These are phyloP conservation scores for Greenwoodochromis staneri DNA, from an alignment of 2,113 vertebrate genomes.

Conservation along the genomic window DNA sequence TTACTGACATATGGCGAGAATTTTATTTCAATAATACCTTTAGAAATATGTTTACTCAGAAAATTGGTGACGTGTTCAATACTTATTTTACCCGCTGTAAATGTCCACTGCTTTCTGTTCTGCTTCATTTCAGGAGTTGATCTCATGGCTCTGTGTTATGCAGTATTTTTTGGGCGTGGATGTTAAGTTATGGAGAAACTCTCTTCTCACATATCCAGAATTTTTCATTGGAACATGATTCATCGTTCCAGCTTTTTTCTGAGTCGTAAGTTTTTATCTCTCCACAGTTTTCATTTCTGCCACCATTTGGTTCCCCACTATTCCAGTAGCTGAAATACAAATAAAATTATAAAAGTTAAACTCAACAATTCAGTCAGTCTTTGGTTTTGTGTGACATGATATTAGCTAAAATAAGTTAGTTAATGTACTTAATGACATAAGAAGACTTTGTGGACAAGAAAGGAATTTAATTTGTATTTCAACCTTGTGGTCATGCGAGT, in stretches of 20 bases:
- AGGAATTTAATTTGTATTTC: fast-evolving
- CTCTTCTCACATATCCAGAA: background rate
- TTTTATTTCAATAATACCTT: too few species aligned
- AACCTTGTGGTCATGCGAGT: fast-evolving
- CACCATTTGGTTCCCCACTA: too few species aligned
- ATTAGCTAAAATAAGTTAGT: background rate
- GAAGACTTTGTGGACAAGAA: background rate
- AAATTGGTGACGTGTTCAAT: too few species aligned
- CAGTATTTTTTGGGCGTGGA: too few species aligned
- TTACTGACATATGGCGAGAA: too few species aligned
- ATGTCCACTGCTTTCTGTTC: too few species aligned
- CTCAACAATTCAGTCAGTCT: background rate
- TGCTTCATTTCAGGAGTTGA: too few species aligned
- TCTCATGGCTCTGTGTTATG: too few species aligned
- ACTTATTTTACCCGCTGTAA: too few species aligned
- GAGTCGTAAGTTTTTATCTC: fast-evolving
- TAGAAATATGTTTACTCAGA: too few species aligned
- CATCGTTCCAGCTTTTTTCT: background rate
- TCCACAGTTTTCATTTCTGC: background rate
- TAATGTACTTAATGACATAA: background rate
- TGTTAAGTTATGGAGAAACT: background rate
- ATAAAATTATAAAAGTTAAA: background rate
- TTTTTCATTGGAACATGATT: fast-evolving
- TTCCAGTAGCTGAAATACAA: background rate
- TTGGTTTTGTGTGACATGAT: fast-evolving